These are phyloP conservation scores for Campoletis raptor DNA, from an alignment of 2,888 invertebrate species.

Conservation along the genomic window DNA sequence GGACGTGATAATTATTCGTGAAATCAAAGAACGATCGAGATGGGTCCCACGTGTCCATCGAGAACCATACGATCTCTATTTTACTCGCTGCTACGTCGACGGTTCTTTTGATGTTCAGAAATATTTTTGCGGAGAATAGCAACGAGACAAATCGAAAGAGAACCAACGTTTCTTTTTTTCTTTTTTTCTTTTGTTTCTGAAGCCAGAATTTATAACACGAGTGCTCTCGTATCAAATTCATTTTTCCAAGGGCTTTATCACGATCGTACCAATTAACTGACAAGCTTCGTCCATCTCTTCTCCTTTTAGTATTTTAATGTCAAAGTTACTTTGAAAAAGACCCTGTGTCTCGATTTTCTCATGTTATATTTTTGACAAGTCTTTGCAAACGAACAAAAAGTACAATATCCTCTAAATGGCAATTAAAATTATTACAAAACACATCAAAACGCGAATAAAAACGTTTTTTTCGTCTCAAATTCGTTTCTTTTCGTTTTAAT, in stretches of 20 bases:
- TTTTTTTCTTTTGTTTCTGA: background rate
- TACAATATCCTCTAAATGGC: background rate
- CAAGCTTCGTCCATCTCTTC: background rate
- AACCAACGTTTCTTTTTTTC: background rate
- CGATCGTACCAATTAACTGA: slow-evolving; percentile 3
- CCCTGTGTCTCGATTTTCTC: background rate
- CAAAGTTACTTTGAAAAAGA: background rate
- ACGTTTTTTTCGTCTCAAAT: background rate
- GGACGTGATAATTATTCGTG: slow-evolving; percentile 81
- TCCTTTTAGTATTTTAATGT: background rate
- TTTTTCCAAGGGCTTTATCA: slow-evolving; percentile 26
- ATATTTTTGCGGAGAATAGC: slow-evolving; percentile 29
- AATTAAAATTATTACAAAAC: background rate
- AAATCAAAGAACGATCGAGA: slow-evolving; percentile 76
- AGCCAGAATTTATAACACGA: slow-evolving; percentile 20
- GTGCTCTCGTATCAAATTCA: slow-evolving; percentile 21
- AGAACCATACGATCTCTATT: slow-evolving; percentile 57
- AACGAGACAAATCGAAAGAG: slow-evolving; percentile 49
- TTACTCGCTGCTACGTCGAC: slow-evolving; percentile 38
- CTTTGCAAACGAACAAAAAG: background rate
- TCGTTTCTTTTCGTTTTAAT: too few species aligned
- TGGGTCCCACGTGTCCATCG: slow-evolving; percentile 72
- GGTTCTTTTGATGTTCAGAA: slow-evolving; percentile 62
- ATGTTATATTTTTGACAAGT: background rate
- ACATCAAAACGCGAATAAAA: background rate